Conservation (phyloP, 2,888 invertebrate genomes). For the Danaus chrysippus region DNA sequence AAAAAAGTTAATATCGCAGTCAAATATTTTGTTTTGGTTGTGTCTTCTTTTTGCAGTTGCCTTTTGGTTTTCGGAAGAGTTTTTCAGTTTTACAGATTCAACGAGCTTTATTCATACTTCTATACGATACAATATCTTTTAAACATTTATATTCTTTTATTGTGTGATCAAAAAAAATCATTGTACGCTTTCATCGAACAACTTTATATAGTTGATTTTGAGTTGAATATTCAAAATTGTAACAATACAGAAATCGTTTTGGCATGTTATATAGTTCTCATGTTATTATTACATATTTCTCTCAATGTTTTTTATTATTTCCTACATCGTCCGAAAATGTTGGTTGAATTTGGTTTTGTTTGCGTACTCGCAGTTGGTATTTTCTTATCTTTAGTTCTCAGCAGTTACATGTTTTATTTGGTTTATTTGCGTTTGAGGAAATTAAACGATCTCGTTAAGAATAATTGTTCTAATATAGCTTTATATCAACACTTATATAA, state of each 20-base stretch:
- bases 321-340: background rate
- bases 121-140: conserved; percentile 6
- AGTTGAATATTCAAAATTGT: too few species aligned
- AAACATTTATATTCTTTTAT: conserved; percentile 7
- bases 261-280: too few species aligned
- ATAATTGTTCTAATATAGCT: background rate
- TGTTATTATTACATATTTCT: too few species aligned
- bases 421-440: conserved; percentile 10
- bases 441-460: background rate
- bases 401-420: conserved; percentile 4
- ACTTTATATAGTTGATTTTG: too few species aligned
- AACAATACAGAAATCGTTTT: too few species aligned
- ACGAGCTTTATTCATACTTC: background rate
- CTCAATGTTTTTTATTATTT: too few species aligned
- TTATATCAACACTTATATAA: conserved; percentile 6
- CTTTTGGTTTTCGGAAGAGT: background rate
- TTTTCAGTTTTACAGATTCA: background rate
- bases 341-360: background rate
- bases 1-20: background rate
- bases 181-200: too few species aligned
- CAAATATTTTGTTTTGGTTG: conserved; percentile 6
- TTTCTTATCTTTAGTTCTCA: conserved; percentile 2
- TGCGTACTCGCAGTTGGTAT: conserved; percentile 3
- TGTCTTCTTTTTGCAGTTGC: background rate
- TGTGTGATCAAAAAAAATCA: conserved; percentile 5